Conservation (phyloP, 2,797 vertebrate species). For the Onychomys arenicola region DNA sequence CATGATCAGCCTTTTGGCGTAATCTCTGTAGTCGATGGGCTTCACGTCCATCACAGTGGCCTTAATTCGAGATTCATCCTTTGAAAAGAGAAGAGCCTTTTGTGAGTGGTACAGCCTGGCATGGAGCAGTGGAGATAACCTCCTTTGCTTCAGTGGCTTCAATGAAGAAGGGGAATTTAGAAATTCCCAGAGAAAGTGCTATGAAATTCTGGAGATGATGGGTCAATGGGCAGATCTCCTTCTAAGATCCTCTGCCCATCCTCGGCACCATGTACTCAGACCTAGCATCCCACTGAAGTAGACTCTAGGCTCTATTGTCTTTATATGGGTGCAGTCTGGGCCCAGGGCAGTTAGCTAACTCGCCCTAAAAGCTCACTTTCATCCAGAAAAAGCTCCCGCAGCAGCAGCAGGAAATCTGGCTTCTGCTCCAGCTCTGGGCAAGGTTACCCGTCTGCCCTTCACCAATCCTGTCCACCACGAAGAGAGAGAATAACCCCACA, state of each 20-base stretch:
- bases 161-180: background rate
- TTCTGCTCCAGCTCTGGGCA: background rate
- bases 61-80: conserved; percentile 98
- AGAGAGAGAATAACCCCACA: background rate
- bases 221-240: background rate
- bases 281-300: background rate
- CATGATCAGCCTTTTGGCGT: conserved; percentile 93
- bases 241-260: background rate
- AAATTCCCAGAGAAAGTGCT: background rate
- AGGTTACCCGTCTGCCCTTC: background rate
- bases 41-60: conserved; percentile 95
- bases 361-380: background rate
- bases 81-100: conserved; percentile 64
- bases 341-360: background rate
- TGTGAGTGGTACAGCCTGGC: background rate
- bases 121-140: background rate
- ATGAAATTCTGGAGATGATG: background rate
- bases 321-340: background rate
- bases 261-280: background rate
- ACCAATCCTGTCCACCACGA: background rate
- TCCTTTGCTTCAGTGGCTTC: background rate
- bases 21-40: conserved; percentile 95
- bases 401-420: background rate
- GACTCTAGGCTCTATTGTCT: background rate
- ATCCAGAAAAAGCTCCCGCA: background rate